Evolutionary conservation across 35 echinoderm and acorn worm genomes (phyloP), one percentile per base, ranked within the genome.

Genomic region (Anneissia japonica): DNA sequence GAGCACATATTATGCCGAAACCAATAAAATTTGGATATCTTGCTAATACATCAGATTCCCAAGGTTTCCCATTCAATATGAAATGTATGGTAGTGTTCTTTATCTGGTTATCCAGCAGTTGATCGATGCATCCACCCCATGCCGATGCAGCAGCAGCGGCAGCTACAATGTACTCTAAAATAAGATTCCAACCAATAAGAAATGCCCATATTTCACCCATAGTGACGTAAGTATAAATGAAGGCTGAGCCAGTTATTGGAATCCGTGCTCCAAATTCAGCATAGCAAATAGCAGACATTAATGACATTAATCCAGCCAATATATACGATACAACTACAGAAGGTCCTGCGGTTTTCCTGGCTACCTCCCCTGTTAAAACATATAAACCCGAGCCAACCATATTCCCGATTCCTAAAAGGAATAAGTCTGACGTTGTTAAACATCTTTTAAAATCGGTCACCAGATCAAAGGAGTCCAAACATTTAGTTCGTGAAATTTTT

Each of bases 101-200:
- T 21, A 94, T 81, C 2, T 79, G 35, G 36, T 79, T 82, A 35
- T 73, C 88, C 3, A 94, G 41, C 5, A 86, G 46, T 46, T 94
- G 83, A 74, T 94, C 87, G 30, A 94, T 90, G 74, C 90, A 90
- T 0, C 87, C 87, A 46, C 92, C 90, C 92, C 92, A 94, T 37
- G 87, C 92, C 21, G 87, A 83, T 10, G 87, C 39, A 2, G 90
- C 88, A 31, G 84, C 76, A 29, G 92, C 87, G 0, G 80, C 84
- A 0, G 82, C 77, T 35, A 90, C 36, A 0, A 90, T 76, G 3
- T 87, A 73, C 35, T 90, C 82, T 21, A 94, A 74, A 51, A 94
- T 83, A 43, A 87, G 83, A 29, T 94, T 94, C 92, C 92, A 94
- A 26, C 92, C 92, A 80, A 94, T 94, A 39, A 90, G 79, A 39